Evolutionary conservation across 2,113 vertebrate genomes (phyloP), one percentile per base, ranked within the genome.

Genomic region (Oncorhynchus masou): DNA sequence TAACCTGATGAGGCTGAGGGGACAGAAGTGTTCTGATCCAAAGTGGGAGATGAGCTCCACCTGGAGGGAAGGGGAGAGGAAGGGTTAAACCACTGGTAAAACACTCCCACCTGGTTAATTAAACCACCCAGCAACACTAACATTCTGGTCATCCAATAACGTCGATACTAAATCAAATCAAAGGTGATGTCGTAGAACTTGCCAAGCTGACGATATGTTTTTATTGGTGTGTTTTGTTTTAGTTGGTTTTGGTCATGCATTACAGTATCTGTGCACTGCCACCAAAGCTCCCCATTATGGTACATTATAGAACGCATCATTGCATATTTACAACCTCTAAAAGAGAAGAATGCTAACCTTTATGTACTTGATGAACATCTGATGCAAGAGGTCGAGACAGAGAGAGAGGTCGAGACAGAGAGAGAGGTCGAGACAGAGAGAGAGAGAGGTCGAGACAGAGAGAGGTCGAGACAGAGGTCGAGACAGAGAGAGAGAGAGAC

Each of bases 301-400:
- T 31, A 64, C 49, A 70, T n/a, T 54, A 62, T 1, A 57, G 2
- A 45, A 45, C 2, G 39, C 39, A 45, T 11, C 1, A 57, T 66
- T 66, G 71, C 16, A 34, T 87, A 45, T 93, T 74, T 78, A 88
- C 81, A 87, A 91, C 67, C 89, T 92, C 88, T 89, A 89, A 88
- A 88, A 94, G 90, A 95, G 90, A 93, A 92, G 91, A 89, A 90
- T 95, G 94, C 98, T 98, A 97, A 99, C 98, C 98, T 99, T 99
- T 94, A 99, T 96, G 95, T 99, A 99, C 92, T 99, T 99, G 97
- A 98, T 99, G 98, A 99, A 99, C 97, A 99, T 99, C 98, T 99
- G 97, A 99, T 94, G 96, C 94, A 76, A 96, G 93, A 95, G 89
- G 92, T 94, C 91, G 91, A 94, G 91, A 91, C 88, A 88, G 71